Percentiles rank a stretch among this genome's conserved stretches.
phyloP scores from a whole-genome alignment of 2,888 invertebrate genomes.

The Cerastis rubricosa region DNA sequence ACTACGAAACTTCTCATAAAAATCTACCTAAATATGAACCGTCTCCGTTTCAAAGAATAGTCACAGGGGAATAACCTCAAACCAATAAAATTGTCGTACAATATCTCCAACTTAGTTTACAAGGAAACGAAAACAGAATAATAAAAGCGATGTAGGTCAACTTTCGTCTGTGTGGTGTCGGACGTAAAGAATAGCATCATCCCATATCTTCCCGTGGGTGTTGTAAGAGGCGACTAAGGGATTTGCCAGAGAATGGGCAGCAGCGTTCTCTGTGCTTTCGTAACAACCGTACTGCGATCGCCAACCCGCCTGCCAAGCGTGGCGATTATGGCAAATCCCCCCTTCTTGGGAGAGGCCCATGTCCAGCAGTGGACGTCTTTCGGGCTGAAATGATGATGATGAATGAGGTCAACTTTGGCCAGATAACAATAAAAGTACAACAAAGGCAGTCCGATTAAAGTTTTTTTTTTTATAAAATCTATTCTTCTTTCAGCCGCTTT shows the following conservation, averaged over 20 bases:
- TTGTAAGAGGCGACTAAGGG: no score
- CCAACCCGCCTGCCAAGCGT: no score
- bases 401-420: constrained; percentile 14
- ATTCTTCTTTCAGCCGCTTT: neutral
- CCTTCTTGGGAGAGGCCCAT: no score
- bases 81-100: constrained; percentile 19
- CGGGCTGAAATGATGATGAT: no score
- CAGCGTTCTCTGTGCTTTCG: no score
- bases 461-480: constrained; percentile 47
- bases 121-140: constrained; percentile 26
- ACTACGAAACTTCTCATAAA: neutral
- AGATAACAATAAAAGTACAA: constrained; percentile 13
- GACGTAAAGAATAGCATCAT: no score
- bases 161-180: no score
- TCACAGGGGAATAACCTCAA: constrained; percentile 17
- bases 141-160: constrained; percentile 25
- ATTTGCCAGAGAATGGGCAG: no score
- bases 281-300: no score
- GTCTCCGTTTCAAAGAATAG: neutral
- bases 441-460: constrained; percentile 6
- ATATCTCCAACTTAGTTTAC: neutral
- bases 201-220: no score
- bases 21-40: neutral
- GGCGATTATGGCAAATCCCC: no score
- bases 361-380: no score